Base-by-base conservation (phyloP, 2,888 invertebrate genomes). In the Chloromyia formosa region DNA sequence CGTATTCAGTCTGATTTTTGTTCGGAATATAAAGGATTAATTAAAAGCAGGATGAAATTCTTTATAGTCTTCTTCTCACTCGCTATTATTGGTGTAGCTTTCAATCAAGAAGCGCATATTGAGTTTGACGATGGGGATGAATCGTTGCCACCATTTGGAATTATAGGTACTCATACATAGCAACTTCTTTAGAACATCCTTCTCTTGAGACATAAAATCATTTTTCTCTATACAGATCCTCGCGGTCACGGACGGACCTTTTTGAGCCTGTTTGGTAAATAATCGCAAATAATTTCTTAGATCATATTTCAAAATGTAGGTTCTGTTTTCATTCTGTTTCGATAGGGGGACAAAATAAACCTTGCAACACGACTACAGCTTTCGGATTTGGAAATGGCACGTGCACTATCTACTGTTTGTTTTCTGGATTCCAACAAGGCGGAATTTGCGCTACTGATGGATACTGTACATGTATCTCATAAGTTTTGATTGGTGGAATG, bases 381-480 rank as follows among this genome's bases (percentile, higher is more conserved):
- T 54, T 78, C 0, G 74, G 75, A 16, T 49, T 75, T 42, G 73
- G 74, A 4, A 72, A 78, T 35, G 62, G 74, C n/a, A 76, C 75
- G 1, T 77, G 78, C 35, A 76, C 75, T 0, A 12, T 75, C 45
- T 75, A 72, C 20, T 77, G 78, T 22, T 72, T 77, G 20, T 40
- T 78, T 10, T 12, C 23, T 20, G 78, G 75, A 5, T 73, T 12
- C 1, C 60, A 77, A 12, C 74, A 53, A 22, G 78, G 78, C 10
- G 78, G 78, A 2, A 12, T 40, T 20, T 71, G 71, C 18, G 56
- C 71, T 18, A 20, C 18, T 4, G 71, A 71, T 40, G 58, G 71
- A 4, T 71, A 27, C 40, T 71, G 71, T 22, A 58, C 56, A 1
- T 71, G 71, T 40, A 16, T 40, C 20, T n/a, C 42, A 5, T 71